These are phyloP conservation scores for Tor tambroides DNA, from an alignment of 2,113 vertebrate genomes.

Conservation along the genomic window DNA sequence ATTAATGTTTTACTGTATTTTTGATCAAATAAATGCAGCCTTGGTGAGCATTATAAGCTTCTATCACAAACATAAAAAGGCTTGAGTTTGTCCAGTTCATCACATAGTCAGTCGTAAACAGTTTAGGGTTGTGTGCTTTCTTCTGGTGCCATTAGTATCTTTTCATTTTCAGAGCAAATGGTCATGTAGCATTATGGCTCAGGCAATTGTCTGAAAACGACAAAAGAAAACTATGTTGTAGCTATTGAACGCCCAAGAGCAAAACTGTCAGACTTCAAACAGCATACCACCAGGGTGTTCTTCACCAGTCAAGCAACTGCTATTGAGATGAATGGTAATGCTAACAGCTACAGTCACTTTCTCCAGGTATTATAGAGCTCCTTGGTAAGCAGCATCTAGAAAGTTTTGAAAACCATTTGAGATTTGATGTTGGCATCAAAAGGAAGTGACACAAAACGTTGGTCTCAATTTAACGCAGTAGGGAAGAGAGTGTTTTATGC, in stretches of 20 bases:
- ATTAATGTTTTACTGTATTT: background rate
- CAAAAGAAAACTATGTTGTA: background rate
- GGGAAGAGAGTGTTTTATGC: constrained; percentile 46
- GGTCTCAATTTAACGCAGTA: constrained; percentile 51
- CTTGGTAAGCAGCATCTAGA: constrained; percentile 28
- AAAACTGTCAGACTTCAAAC: background rate
- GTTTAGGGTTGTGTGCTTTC: background rate
- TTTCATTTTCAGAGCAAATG: background rate
- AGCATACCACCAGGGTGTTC: background rate
- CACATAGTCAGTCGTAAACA: background rate
- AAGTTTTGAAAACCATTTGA: constrained; percentile 41
- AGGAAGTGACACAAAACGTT: constrained; percentile 51
- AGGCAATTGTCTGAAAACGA: background rate
- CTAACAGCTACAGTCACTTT: background rate
- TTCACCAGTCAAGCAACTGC: background rate
- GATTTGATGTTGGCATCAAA: constrained; percentile 52
- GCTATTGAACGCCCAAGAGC: background rate
- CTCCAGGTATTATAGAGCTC: constrained; percentile 18
- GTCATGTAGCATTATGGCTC: background rate
- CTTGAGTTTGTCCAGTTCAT: too few relatives aligned
- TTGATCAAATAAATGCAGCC: background rate
- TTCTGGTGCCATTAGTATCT: background rate
- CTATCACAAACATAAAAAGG: background rate
- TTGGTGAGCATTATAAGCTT: background rate
- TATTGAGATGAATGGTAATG: constrained; percentile 38